Base-by-base conservation (phyloP, 2,888 invertebrate genomes). In the Ormyrus labotus region DNA sequence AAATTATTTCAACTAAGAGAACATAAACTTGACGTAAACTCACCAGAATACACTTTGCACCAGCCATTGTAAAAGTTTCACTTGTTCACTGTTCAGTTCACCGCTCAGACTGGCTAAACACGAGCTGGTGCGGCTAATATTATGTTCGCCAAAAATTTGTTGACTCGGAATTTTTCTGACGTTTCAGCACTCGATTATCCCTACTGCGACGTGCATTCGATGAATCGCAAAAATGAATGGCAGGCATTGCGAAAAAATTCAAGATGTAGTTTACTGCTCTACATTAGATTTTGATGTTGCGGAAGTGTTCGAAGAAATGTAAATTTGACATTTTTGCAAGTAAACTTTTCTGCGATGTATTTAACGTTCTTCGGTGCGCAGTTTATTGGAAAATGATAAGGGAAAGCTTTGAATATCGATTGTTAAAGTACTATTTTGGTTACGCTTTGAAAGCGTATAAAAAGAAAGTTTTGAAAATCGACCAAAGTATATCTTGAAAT, bases 81-180 rank as follows among this genome's bases (percentile, higher is more conserved):
- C 72, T 75, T 78, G 78, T 81, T 78, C 67, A 68, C 81, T n/a
- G 57, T 58, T 55, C 67, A 64, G 48, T 64, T 7, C 47, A 9
- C 60, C 19, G 58, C 6, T 64, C 34, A 72, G 50, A 82, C 79
- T 82, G 76, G 57, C 50, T 64, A 19, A 76, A 58, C 0, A 47
- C 9, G 13, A 64, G 19, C 13, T 19, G 53, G 64, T 47, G 34
- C 34, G 60, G 19, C 58, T 63, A 65, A 65, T 71, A 78, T 81
- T 61, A 55, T 45, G 53, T 53, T 50, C 19, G n/a, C 5, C n/a
- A 63, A 64, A 34, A 75, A 80, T 51, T 57, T 53, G 81, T 78
- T 75, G 75, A 81, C 78, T 61, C 13, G 1, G 71, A 58, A 57
- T 34, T 75, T 72, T 78, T 78, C 60, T 2, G 45, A 47, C 6